Evolutionary conservation across 2,888 invertebrate genomes (phyloP).

Genomic region (Caenorhabditis sp.): DNA sequence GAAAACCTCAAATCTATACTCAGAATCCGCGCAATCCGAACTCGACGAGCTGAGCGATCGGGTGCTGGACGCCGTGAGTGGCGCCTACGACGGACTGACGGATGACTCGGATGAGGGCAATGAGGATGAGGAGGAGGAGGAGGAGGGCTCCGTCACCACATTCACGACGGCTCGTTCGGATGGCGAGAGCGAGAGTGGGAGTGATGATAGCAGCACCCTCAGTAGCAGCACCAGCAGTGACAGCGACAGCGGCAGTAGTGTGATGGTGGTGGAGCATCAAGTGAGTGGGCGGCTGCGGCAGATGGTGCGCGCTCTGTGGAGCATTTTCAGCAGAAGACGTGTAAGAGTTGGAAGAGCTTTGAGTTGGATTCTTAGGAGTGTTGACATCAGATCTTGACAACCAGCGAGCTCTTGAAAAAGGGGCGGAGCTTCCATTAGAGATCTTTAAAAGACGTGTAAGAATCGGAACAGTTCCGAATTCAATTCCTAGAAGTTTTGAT

Average conservation of each 20-base stretch:
- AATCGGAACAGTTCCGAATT: too few relatives aligned
- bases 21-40: conserved; percentile 10
- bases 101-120: conserved; percentile 21
- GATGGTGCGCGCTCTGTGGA: not conserved
- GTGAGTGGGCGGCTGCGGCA: not conserved
- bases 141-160: not conserved
- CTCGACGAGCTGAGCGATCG: conserved; percentile 4
- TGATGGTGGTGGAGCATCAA: not conserved
- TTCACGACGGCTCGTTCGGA: not conserved
- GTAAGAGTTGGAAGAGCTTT: too few relatives aligned
- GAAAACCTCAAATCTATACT: not conserved
- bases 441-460: too few relatives aligned
- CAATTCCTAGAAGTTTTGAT: too few relatives aligned
- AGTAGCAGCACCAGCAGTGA: not conserved
- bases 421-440: too few relatives aligned
- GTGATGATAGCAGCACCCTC: too few relatives aligned
- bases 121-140: conserved; percentile 2
- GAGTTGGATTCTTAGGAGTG: too few relatives aligned
- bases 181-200: not conserved
- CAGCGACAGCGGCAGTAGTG: not conserved
- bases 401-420: too few relatives aligned
- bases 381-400: too few relatives aligned
- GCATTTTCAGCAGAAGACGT: conserved; percentile 6
- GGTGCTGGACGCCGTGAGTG: conserved; percentile 17
- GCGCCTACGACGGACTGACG: conserved; percentile 6